These are phyloP conservation scores for Ceyx margarethae DNA, from an alignment of 2,113 vertebrate genomes.

Conservation along the genomic window DNA sequence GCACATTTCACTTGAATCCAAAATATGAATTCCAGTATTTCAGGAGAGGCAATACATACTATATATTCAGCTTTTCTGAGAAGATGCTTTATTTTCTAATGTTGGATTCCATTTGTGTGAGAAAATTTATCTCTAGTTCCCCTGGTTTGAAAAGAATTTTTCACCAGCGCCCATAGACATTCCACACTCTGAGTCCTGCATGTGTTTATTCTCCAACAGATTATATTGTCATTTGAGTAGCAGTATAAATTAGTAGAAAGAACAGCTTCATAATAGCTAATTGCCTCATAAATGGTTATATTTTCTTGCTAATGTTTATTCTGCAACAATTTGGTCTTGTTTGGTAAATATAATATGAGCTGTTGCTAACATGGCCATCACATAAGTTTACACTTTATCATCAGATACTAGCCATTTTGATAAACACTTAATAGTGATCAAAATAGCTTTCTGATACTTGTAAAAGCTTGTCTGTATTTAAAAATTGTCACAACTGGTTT, in stretches of 20 bases:
- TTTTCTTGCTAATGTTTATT: neutral
- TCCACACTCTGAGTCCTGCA: neutral
- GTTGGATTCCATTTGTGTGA: neutral
- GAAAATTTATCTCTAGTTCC: neutral
- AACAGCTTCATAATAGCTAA: neutral
- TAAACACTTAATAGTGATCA: neutral
- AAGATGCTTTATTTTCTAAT: neutral
- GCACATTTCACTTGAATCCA: neutral
- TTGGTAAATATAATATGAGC: neutral
- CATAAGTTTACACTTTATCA: neutral
- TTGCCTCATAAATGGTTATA: neutral
- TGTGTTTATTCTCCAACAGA: neutral
- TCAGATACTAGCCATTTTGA: neutral
- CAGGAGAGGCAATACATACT: neutral
- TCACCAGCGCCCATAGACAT: neutral
- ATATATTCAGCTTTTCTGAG: neutral
- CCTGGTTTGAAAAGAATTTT: neutral
- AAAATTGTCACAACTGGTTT: neutral
- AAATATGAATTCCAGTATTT: neutral
- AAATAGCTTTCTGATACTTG: neutral
- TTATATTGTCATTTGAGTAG: neutral
- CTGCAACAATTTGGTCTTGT: neutral
- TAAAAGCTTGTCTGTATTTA: neutral
- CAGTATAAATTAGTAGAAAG: neutral
- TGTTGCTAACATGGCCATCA: neutral